Conservation (phyloP, 2,797 vertebrate genomes). For the Synanceia verrucosa region DNA sequence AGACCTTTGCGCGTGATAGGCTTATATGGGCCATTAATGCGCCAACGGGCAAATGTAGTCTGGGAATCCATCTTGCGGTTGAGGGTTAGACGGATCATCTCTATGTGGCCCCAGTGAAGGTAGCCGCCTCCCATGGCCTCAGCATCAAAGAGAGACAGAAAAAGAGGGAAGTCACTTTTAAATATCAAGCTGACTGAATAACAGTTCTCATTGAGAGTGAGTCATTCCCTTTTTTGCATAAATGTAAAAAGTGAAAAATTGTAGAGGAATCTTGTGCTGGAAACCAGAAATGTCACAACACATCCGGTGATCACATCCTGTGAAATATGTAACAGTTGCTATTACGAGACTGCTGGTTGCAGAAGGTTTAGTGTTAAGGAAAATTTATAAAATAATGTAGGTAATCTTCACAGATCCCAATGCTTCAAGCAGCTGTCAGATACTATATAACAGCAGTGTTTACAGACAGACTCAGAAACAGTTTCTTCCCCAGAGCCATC, state of each 20-base stretch:
- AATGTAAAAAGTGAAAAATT: background rate
- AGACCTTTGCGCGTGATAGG: slow-evolving; percentile 90
- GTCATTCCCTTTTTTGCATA: background rate
- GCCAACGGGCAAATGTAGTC: slow-evolving; percentile 90
- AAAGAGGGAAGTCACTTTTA: background rate
- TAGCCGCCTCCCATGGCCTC: slow-evolving; percentile 95
- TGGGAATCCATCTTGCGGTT: slow-evolving; percentile 87
- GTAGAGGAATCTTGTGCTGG: background rate
- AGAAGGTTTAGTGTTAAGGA: background rate
- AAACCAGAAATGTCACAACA: background rate
- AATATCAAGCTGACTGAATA: background rate
- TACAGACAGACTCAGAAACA: no score
- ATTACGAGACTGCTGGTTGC: background rate
- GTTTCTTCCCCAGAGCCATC: no score
- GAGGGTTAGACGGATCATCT: slow-evolving; percentile 95
- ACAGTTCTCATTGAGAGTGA: no score
- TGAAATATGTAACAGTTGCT: background rate
- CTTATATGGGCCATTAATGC: slow-evolving; percentile 87
- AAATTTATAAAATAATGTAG: background rate
- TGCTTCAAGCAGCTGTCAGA: background rate
- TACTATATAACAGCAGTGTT: background rate
- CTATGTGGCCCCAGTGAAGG: slow-evolving; percentile 94
- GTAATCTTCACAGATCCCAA: background rate
- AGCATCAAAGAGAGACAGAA: background rate
- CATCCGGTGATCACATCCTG: background rate